phyloP scores from a whole-genome alignment of 2,888 invertebrate species.

The Drosophila testacea region DNA sequence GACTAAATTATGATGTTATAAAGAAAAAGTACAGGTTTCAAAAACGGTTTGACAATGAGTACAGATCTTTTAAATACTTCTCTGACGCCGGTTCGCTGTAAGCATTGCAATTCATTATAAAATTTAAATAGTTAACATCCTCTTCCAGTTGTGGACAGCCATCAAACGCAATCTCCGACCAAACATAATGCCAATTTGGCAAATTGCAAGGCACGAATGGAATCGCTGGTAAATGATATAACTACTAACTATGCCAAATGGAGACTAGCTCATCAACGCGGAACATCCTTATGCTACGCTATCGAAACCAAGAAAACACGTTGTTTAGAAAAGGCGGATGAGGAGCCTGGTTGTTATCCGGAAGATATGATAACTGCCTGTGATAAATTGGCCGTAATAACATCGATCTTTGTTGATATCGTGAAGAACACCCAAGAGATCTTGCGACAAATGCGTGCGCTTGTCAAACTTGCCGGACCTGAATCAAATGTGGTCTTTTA shows the following conservation, averaged over 20 bases:
- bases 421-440: conserved; percentile 65
- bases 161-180: conserved; percentile 41
- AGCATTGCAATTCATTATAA: conserved; percentile 20
- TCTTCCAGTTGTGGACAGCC: conserved; percentile 71
- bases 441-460: conserved; percentile 71
- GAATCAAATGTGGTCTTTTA: conserved; percentile 66
- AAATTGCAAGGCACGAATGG: conserved; percentile 71
- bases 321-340: conserved; percentile 58
- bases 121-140: neutral
- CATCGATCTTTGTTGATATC: conserved; percentile 80
- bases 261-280: conserved; percentile 82
- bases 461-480: conserved; percentile 70
- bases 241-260: conserved; percentile 81
- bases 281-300: conserved; percentile 75
- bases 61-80: conserved; percentile 39
- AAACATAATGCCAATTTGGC: conserved; percentile 61
- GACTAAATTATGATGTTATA: conserved; percentile 3
- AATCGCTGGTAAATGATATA: conserved; percentile 66
- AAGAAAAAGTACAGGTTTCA: neutral
- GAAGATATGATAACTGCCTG: conserved; percentile 70
- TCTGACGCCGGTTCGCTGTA: conserved; percentile 80
- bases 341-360: conserved; percentile 61
- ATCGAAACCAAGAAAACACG: conserved; percentile 83
- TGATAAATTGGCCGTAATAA: conserved; percentile 80
- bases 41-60: neutral